Base-by-base conservation (phyloP, 1,140 invertebrate genomes). In the Habropoda laboriosa region DNA sequence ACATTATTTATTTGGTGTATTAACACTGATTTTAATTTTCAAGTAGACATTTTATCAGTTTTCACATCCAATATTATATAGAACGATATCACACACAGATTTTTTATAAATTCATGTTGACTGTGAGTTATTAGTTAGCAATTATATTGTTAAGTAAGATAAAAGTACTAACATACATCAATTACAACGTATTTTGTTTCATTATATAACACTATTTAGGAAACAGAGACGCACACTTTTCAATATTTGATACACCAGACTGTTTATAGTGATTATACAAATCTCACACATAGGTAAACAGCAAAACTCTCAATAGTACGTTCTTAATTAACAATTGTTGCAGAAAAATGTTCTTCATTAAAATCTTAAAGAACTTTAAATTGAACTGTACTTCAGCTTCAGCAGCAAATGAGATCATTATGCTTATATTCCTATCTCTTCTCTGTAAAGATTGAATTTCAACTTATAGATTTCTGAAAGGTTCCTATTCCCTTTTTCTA, bases 131-230 rank as follows among this genome's bases (percentile, higher is more conserved):
- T 51, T 64, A 60, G 8, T 60, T 32, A 75, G 38, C 40, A 18
- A 42, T 81, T 75, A 81, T 67, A 61, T 45, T 45, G 58, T 80
- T 75, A 75, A 79, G 51, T 81, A 58, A 60, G 68, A 74, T 63
- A 49, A 58, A 76, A 45, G 35, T 58, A 35, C 79, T 67, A 57
- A 42, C 8, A 35, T 32, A 55, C 67, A 45, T 21, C 45, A 10
- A 40, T 45, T 76, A 76, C 51, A 35, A 64, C 40, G 12, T 27
- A 24, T 32, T 75, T n/a, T 49, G 10, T 38, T 49, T 5, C n/a
- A 13, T 51, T 5, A 55, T 42, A 38, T 51, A 51, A 51, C 66
- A 55, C 35, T 75, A 55, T 45, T 42, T 40, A 3, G 35, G 0
- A 24, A 67, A 75, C n/a, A 27, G 60, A 21, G 53, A 45, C 40